Evolutionary conservation across 2,113 vertebrate genomes (phyloP), one percentile per base, ranked within the genome.

Genomic region (Riparia riparia): DNA sequence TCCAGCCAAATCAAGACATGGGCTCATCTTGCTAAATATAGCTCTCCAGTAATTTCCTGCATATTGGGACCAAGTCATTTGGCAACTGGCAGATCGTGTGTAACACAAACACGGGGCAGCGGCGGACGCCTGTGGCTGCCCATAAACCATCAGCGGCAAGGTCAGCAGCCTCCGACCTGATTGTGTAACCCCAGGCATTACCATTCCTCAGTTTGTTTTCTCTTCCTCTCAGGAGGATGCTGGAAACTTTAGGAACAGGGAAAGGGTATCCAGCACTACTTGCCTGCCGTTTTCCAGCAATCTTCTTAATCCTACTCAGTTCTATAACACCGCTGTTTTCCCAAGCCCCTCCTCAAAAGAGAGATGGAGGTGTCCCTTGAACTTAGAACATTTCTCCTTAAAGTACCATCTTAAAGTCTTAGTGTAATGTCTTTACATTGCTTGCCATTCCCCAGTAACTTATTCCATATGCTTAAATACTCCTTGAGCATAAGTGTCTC

Each of bases 141-240:
- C 95, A 92, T 91, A 95, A 96, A 95, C 94, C 92, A 94, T 97
- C 91, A 96, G 87, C 37, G 10, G 89, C 65, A 50, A 93, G 96
- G 96, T 97, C 96, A 96, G 93, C 94, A 95, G 92, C 95, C 95
- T 73, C 78, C 66, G 93, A 96, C 96, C 86, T 96, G 97, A 94
- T 97, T 97, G 90, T 82, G 91, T 96, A 97, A 97, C 96, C 96
- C 87, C 1, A 0, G 86, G 94, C 89, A 95, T 89, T 96, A 94
- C 92, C 93, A 93, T 80, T 53, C 80, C 89, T 89, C 0, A 0
- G 77, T 95, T 97, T 97, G 94, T 97, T 97, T 97, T 95, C 91
- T 76, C 93, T 97, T 84, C 87, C 95, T 95, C 95, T 96, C 95
- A 80, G 65, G 96, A 97, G 96, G 79, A 95, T 0, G 54, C 78